These are phyloP conservation scores for Podabrus alpinus DNA, from an alignment of 2,888 invertebrate genomes.

Conservation along the genomic window DNA sequence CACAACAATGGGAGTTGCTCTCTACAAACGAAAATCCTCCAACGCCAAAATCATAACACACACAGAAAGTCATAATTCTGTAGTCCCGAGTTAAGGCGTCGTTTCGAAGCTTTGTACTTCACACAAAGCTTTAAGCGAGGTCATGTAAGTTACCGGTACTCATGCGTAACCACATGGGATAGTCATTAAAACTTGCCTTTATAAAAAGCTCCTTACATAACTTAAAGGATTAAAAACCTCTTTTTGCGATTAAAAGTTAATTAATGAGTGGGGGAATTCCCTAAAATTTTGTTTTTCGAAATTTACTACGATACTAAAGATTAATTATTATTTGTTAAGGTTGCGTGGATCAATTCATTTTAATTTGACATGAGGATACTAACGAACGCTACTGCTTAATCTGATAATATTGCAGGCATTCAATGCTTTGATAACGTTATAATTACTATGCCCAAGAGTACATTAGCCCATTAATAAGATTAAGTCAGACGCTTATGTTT, in stretches of 20 bases:
- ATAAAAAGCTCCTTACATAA: neutral
- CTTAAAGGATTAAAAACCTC: neutral
- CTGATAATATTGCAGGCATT: constrained; percentile 15
- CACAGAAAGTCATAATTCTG: neutral
- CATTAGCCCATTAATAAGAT: constrained; percentile 6
- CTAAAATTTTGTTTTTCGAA: neutral
- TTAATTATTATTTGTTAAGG: neutral
- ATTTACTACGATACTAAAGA: neutral
- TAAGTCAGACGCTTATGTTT: constrained; percentile 1
- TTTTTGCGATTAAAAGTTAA: neutral
- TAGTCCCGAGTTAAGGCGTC: neutral
- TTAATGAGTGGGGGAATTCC: neutral
- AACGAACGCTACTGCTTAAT: constrained; percentile 14
- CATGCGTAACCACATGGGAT: constrained; percentile 11
- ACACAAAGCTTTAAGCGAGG: constrained; percentile 15
- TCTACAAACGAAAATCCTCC: neutral
- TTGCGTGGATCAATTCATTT: constrained; percentile 8
- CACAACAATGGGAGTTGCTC: neutral
- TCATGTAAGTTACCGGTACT: constrained; percentile 17
- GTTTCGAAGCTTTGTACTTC: constrained; percentile 10
- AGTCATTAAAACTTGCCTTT: neutral
- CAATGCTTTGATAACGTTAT: constrained; percentile 6
- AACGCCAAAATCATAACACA: neutral
- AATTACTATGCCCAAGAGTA: constrained; percentile 7
- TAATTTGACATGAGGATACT: constrained; percentile 13